Conservation (phyloP, 2,113 vertebrate species). For the Serilophus lunatus region DNA sequence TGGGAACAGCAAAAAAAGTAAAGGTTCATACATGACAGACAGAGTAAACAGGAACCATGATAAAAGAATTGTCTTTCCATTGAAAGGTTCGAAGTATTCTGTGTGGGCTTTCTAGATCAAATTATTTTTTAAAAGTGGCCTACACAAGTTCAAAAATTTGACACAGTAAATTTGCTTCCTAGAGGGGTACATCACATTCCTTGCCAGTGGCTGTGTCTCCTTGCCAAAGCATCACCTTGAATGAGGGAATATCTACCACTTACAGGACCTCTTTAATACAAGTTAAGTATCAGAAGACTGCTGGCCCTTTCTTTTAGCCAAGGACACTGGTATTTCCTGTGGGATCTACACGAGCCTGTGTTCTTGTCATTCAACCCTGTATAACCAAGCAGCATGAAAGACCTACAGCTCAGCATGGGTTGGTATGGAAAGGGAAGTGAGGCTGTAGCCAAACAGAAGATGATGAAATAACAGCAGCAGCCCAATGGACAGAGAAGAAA, state of each 20-base stretch:
- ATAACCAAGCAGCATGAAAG: not conserved
- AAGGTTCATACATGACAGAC: not conserved
- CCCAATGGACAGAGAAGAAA: slow-evolving; percentile 25
- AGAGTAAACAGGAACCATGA: not conserved
- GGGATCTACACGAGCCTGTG: not conserved
- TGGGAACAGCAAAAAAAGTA: not conserved
- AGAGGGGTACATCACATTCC: not conserved
- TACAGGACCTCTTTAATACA: not conserved
- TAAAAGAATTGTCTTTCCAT: not conserved
- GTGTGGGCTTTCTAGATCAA: not conserved
- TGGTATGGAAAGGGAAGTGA: not conserved
- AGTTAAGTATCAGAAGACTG: not conserved
- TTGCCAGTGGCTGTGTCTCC: not conserved
- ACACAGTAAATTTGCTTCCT: not conserved
- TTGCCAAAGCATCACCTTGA: not conserved
- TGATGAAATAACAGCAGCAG: slow-evolving; percentile 16
- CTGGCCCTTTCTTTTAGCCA: not conserved
- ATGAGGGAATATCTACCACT: not conserved
- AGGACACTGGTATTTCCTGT: not conserved
- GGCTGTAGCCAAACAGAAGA: slow-evolving; percentile 38
- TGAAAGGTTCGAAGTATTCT: not conserved
- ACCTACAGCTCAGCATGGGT: not conserved
- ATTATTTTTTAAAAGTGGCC: not conserved
- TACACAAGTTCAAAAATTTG: not conserved
- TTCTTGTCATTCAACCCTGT: not conserved